Base-by-base conservation (phyloP, 2,888 invertebrate genomes). In the Lutraria lutraria region DNA sequence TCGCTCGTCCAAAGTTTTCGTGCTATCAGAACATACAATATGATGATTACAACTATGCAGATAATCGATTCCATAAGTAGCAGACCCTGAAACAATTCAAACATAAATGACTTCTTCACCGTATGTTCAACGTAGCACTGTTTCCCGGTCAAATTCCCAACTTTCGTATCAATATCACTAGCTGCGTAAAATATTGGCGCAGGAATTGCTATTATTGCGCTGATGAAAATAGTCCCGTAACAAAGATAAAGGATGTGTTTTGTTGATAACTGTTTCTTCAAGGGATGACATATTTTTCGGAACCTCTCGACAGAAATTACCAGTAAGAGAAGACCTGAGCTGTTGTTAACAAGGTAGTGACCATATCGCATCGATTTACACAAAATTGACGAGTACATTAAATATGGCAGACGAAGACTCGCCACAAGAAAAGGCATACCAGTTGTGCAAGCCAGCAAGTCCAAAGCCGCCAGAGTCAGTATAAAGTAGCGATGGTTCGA, bases 381-480 rank as follows among this genome's bases (percentile, higher is more conserved):
- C 29, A 90, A 80, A 21, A 88, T 68, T n/a, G 85, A 56, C 68
- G 92, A 92, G 68, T 85, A 89, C 90, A 92, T 91, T 87, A 91
- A 87, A 89, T 93, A 93, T 21, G 94, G 93, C 79, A 91, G 83
- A 0, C 93, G 89, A 15, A 94, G 86, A 87, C 93, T 93, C 16
- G 90, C 85, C 16, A 93, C 88, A 68, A 93, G 89, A 72, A 92
- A 92, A 15, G 93, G 93, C 83, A 93, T 89, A 6, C 93, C 93
- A 2, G 89, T 56, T 12, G 72, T 25, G 76, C 93, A 93, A 2
- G 93, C 91, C 0, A 92, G 15, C 3, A 94, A 85, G 63, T 94
- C 94, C 25, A 89, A 86, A n/a, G 83, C 81, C 13, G 92, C 93
- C 81, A 94, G 86, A 76, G 91, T 91, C 43, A 94, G 80, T 53